phyloP scores from a whole-genome alignment of 2,113 vertebrate species.

The Rissa tridactyla region DNA sequence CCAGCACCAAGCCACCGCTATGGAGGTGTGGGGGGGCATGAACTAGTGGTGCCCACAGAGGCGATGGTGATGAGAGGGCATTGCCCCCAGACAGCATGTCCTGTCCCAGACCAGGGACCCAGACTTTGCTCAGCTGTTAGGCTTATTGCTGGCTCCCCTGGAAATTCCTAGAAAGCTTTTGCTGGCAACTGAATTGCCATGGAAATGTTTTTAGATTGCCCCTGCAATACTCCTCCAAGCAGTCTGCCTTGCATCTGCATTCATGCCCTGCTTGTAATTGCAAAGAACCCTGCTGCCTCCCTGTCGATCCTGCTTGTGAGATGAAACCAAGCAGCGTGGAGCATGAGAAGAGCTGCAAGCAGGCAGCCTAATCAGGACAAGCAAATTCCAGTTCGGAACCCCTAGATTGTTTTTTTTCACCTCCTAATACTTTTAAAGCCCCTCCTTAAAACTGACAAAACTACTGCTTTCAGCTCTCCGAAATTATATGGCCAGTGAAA shows the following conservation, averaged over 20 bases:
- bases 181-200: background rate
- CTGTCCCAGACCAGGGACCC: background rate
- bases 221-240: background rate
- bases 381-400: background rate
- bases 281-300: background rate
- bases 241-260: background rate
- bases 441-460: background rate
- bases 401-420: background rate
- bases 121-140: background rate
- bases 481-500: background rate
- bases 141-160: background rate
- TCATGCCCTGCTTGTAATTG: background rate
- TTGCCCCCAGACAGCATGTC: accelerated
- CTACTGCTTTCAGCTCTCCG: background rate
- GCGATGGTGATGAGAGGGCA: background rate
- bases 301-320: background rate
- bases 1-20: accelerated
- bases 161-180: background rate
- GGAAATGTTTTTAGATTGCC: background rate
- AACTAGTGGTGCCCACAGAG: background rate
- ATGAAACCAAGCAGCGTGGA: background rate
- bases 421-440: background rate
- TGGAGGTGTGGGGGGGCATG: background rate
- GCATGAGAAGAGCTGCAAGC: background rate
- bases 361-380: background rate